These are phyloP conservation scores for Anodontia alba DNA, from an alignment of 2,888 invertebrate species.

Conservation along the genomic window DNA sequence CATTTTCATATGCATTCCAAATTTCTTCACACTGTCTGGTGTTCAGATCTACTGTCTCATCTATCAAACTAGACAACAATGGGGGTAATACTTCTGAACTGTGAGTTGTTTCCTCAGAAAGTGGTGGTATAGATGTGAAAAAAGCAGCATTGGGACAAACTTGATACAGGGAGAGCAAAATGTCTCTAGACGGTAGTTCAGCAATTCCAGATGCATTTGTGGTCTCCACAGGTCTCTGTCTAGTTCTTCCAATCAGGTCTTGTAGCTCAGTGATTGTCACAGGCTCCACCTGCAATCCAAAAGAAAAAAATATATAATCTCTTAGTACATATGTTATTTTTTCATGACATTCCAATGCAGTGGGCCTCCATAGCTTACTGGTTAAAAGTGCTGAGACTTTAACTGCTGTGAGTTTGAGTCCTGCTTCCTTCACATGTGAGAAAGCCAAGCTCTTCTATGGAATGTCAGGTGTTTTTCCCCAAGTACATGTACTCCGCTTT, in stretches of 20 bases:
- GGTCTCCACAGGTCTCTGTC: not conserved
- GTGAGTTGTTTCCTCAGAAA: not conserved
- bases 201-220: not conserved
- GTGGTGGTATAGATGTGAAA: not conserved
- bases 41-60: not conserved
- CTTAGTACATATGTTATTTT: no score
- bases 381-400: no score
- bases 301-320: no score
- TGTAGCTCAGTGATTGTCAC: not conserved
- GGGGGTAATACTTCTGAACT: not conserved
- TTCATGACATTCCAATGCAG: no score
- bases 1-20: not conserved
- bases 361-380: no score
- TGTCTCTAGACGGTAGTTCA: not conserved
- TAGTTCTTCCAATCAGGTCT: not conserved
- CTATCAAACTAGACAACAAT: not conserved
- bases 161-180: not conserved
- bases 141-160: constrained; percentile 12
- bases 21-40: not conserved
- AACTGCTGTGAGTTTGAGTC: no score
- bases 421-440: no score
- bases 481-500: no score
- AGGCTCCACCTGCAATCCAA: constrained; percentile 10
- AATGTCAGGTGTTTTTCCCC: no score
- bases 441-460: no score